phyloP scores from a whole-genome alignment of 2,888 invertebrate genomes.

The Drosophila seclusa region DNA sequence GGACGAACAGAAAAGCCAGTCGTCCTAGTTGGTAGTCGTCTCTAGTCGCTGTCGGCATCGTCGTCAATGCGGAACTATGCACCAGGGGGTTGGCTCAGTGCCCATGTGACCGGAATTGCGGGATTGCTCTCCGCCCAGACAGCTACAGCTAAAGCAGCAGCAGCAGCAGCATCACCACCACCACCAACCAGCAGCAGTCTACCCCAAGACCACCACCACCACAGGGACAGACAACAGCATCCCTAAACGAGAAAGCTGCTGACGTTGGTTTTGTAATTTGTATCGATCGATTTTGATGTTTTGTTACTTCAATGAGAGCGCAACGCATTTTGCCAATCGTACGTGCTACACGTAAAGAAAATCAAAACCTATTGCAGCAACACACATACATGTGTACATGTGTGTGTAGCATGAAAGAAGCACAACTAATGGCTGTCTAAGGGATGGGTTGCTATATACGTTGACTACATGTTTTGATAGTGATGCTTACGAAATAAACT shows the following conservation, averaged over 20 bases:
- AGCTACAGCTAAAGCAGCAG: constrained; percentile 16
- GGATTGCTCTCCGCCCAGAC: constrained; percentile 39
- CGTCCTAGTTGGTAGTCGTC: constrained; percentile 19
- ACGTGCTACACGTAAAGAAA: constrained; percentile 54
- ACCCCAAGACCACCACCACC: constrained; percentile 20
- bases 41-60: constrained; percentile 12
- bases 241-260: constrained; percentile 54
- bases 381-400: not conserved
- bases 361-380: constrained; percentile 8
- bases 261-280: constrained; percentile 74
- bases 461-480: not conserved
- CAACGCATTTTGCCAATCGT: constrained; percentile 40
- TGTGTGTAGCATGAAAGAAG: not conserved
- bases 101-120: constrained; percentile 50
- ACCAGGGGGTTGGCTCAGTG: constrained; percentile 46
- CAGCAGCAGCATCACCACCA: constrained; percentile 19
- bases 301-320: constrained; percentile 52
- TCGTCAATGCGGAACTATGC: constrained; percentile 71
- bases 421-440: not conserved
- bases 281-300: constrained; percentile 77
- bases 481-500: not conserved
- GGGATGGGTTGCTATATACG: not conserved
- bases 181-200: constrained; percentile 9
- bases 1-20: constrained; percentile 51
- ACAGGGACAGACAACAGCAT: constrained; percentile 39